Percentiles rank a stretch among this genome's conserved stretches.
Conservation (phyloP, 2,113 vertebrate genomes). For the Phalacrocorax brasilianus region DNA sequence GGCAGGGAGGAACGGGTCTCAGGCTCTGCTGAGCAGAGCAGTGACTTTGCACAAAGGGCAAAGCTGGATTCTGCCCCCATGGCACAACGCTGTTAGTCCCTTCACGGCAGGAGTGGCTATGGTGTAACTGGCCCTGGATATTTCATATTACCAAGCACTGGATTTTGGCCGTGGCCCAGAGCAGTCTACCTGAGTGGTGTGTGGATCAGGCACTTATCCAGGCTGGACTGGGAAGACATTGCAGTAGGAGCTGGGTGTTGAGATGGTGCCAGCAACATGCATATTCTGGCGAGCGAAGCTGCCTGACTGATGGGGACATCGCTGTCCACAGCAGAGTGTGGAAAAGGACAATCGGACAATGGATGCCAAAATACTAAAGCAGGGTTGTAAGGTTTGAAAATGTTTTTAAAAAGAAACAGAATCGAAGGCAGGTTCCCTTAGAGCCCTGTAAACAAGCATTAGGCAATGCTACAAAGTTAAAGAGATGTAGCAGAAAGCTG, state of each 20-base stretch:
- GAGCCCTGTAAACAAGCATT: not conserved
- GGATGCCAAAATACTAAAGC: not conserved
- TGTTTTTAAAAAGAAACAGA: not conserved
- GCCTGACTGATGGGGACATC: not conserved
- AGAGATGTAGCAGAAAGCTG: not conserved
- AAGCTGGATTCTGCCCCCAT: not conserved
- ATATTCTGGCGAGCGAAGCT: not conserved
- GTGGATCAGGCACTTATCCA: not conserved
- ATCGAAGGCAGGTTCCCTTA: not conserved
- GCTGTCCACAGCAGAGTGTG: not conserved
- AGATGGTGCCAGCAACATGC: rapidly evolving
- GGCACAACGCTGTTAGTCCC: not conserved
- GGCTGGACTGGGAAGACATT: not conserved
- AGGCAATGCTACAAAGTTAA: not conserved
- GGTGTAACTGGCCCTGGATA: not conserved
- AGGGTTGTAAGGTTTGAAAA: not conserved
- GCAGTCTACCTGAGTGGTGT: not conserved
- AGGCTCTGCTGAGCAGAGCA: not conserved
- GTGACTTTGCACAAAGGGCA: not conserved
- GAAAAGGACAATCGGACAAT: not conserved
- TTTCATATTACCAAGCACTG: not conserved
- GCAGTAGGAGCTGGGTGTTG: not conserved
- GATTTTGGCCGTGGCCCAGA: not conserved
- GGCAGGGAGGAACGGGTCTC: not conserved
- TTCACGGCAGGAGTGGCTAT: not conserved